A percentile compares a stretch with the other conserved stretches of the same genome.
Conservation (phyloP, 2,797 vertebrate genomes). For the Saxicola maurus region DNA sequence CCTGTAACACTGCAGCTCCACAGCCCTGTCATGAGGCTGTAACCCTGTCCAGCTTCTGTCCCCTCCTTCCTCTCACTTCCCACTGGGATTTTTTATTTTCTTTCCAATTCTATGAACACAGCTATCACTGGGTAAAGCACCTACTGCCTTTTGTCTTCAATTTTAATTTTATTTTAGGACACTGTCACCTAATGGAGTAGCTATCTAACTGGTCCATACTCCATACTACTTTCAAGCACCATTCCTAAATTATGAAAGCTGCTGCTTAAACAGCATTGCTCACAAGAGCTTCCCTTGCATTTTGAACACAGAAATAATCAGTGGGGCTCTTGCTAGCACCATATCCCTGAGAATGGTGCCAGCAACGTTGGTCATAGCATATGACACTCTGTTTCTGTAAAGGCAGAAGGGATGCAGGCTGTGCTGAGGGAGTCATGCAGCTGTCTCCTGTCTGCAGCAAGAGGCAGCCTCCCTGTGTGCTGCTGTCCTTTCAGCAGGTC, state of each 20-base stretch:
- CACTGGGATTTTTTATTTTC: background rate
- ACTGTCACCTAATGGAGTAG: background rate
- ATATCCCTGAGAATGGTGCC: background rate
- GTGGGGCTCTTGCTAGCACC: background rate
- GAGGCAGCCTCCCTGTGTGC: background rate
- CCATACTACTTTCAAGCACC: background rate
- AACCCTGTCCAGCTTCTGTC: background rate
- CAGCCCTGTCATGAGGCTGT: background rate
- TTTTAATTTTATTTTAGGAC: background rate
- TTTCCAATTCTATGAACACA: background rate
- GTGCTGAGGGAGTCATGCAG: background rate
- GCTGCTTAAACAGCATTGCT: background rate
- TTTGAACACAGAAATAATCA: constrained; percentile 20
- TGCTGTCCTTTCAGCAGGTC: background rate
- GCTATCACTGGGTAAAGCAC: background rate
- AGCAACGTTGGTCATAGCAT: background rate
- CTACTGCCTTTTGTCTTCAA: background rate
- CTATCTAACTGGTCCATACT: background rate
- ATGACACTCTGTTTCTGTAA: background rate
- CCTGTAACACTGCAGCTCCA: background rate
- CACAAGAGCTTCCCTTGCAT: background rate
- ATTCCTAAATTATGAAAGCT: background rate
- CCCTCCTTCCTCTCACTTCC: background rate
- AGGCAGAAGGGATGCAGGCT: background rate
- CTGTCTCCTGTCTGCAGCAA: background rate